phyloP scores from a whole-genome alignment of 1,140 invertebrate species.

The Helicoverpa zea region DNA sequence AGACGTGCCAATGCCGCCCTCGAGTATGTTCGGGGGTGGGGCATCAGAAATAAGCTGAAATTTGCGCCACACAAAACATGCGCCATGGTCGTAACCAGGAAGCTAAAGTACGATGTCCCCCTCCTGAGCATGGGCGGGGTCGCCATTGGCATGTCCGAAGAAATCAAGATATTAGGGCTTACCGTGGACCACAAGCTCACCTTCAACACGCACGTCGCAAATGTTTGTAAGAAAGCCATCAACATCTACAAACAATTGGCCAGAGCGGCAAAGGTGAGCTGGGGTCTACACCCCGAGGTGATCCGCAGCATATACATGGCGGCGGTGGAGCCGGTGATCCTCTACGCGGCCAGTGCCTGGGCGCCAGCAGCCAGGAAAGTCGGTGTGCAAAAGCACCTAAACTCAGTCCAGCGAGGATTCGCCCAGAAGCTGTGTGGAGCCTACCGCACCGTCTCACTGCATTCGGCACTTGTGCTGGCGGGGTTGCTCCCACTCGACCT shows the following conservation, averaged over 20 bases:
- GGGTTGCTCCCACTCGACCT: no score
- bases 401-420: background rate
- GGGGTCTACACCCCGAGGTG: background rate
- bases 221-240: conserved; percentile 13
- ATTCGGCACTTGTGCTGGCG: no score
- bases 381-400: background rate
- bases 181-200: background rate
- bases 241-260: conserved; percentile 7
- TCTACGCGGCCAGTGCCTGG: conserved; percentile 21
- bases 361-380: background rate
- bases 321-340: background rate
- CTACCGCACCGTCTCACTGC: background rate
- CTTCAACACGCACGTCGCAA: conserved; percentile 11
- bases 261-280: conserved; percentile 1
- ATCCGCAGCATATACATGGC: conserved; percentile 4
- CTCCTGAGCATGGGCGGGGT: background rate
- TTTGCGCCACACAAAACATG: background rate
- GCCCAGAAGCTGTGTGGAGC: background rate
- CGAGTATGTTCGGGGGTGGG: conserved; percentile 26
- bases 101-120: conserved; percentile 7
- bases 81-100: conserved; percentile 30
- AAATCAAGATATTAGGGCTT: conserved; percentile 16
- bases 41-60: conserved; percentile 23
- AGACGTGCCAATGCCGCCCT: conserved; percentile 26
- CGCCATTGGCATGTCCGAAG: conserved; percentile 2